Evolutionary conservation across 2,797 vertebrate species (phyloP).

Genomic region (Phalloptychus januarius): DNA sequence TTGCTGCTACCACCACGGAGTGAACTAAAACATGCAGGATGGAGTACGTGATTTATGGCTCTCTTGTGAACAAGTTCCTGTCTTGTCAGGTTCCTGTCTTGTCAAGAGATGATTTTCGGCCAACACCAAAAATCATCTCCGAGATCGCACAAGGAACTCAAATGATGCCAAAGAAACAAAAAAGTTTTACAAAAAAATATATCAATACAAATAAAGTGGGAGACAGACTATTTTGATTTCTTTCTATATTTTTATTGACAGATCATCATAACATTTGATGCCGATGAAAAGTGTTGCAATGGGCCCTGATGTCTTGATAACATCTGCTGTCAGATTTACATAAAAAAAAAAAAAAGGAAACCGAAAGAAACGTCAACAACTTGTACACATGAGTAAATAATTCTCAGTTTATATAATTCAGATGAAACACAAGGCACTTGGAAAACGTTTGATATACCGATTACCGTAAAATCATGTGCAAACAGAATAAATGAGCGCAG

Average conservation of each 20-base stretch:
- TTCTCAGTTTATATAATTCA: constrained; percentile 49
- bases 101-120: too few species aligned
- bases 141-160: neutral
- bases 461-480: constrained; percentile 68
- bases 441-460: constrained; percentile 63
- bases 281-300: constrained; percentile 42
- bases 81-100: too few species aligned
- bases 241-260: constrained; percentile 62
- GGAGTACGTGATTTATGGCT: too few species aligned
- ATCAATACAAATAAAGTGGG: neutral
- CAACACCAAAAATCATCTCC: too few species aligned
- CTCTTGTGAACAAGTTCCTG: too few species aligned
- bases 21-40: too few species aligned
- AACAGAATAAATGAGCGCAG: constrained; percentile 54
- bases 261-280: constrained; percentile 31
- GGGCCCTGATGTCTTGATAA: constrained; percentile 60
- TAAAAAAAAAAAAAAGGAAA: constrained; percentile 42
- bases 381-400: constrained; percentile 57
- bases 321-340: constrained; percentile 62
- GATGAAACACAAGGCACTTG: constrained; percentile 77
- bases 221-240: neutral
- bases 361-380: constrained; percentile 59
- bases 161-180: neutral
- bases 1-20: too few species aligned
- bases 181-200: neutral